Base-by-base conservation (phyloP, 2,888 invertebrate genomes). In the Chrysolina oricalcia region DNA sequence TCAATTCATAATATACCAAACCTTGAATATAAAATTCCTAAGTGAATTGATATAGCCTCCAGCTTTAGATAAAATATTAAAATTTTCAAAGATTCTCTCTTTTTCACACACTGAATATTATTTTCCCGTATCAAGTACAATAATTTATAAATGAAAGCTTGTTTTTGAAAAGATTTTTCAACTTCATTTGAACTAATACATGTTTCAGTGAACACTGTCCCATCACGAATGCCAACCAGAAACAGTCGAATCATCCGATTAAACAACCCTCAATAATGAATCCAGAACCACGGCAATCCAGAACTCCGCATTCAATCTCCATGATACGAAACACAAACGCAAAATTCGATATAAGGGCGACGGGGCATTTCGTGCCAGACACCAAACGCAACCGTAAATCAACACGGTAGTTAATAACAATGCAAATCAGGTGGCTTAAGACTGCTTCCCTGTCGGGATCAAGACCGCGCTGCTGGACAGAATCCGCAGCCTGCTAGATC, bases 401-500 rank as follows among this genome's bases (percentile, higher is more conserved):
- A 83, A 79, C 78, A 79, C 74, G 75, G 78, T 84, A 84, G 84
- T 86, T 86, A 87, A 87, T 87, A 87, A 87, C 86, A 85, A 87
- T 87, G 87, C 86, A 87, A 87, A 87, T 87, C 84, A 85, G 86
- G 83, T 81, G 83, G 81, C 81, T 84, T 84, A 84, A 83, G 83
- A 82, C 82, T 78, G 80, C 78, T 80, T 82, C 79, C 82, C 80
- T 79, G 80, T 74, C 74, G 56, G 80, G 81, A 81, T 83, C 80
- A 76, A 81, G 81, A 76, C 77, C 74, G 63, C 40, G n/a, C 43
- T 48, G n/a, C 43, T 48, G 46, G 46, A 21, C 35, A 21, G 21
- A 43, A 66, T 21, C 46, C n/a, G 23, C 48, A 53, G 21, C 21
- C 53, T 10, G 53, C 21, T 53, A 53, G 53, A 53, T 53, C 53